Evolutionary conservation across 30 jellyfish, hydroid and myxozoan genomes (phyloP).

Genomic region (Aurelia sp.): DNA sequence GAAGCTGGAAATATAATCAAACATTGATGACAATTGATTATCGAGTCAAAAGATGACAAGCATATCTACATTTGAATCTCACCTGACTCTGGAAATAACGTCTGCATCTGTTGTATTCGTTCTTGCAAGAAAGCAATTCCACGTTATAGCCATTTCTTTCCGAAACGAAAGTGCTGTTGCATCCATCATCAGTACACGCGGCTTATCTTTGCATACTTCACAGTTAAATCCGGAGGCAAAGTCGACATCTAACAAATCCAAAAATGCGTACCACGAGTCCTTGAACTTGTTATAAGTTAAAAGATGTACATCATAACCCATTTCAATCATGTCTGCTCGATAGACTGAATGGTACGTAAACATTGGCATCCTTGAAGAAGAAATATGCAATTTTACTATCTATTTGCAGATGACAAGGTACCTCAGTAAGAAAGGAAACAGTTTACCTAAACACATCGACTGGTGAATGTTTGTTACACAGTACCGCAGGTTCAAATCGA

Average conservation of each 20-base stretch:
- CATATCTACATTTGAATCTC: not conserved
- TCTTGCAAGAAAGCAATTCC: constrained; percentile 19
- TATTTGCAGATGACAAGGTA: too few species aligned
- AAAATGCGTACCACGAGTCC: constrained; percentile 10
- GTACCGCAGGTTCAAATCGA: too few species aligned
- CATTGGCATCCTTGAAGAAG: constrained; percentile 2
- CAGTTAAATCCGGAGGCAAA: constrained; percentile 2
- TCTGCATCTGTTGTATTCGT: not conserved
- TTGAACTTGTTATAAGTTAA: constrained; percentile 19
- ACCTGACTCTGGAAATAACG: constrained; percentile 30
- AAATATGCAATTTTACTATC: too few species aligned
- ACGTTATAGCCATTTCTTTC: constrained; percentile 10
- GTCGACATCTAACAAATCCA: constrained; percentile 16
- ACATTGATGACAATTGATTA: not conserved
- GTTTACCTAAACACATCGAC: too few species aligned
- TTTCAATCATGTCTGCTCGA: not conserved
- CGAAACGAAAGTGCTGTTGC: constrained; percentile 16
- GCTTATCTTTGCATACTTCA: constrained; percentile 8
- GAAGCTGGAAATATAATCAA: not conserved
- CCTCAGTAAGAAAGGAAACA: too few species aligned
- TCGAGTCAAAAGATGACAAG: not conserved
- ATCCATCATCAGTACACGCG: not conserved
- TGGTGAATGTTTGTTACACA: too few species aligned
- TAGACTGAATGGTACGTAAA: not conserved
- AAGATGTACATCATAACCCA: not conserved